Base-by-base conservation (phyloP, 2,888 invertebrate genomes). In the Ochropacha duplaris region DNA sequence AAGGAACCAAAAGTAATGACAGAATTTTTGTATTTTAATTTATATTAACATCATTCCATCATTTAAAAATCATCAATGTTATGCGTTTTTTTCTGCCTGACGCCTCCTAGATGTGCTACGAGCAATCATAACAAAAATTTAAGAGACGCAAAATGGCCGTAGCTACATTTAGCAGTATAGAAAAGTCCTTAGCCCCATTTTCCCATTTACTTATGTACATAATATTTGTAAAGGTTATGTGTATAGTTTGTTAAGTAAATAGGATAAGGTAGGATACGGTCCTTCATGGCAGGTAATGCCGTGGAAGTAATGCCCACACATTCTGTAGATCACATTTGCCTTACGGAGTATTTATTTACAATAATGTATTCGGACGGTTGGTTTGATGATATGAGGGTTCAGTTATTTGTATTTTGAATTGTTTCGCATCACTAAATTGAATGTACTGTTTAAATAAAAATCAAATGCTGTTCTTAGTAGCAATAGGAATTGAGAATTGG, bases 251-350 rank as follows among this genome's bases (percentile, higher is more conserved):
- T 66, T 62, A 58, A 59, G 66, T 67, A 65, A 72, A 73, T 66
- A 73, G 66, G 69, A 66, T 68, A 66, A 65, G 62, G 65, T 58
- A 59, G 62, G 66, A 61, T 56, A 57, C 54, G 64, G 69, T 61
- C 72, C 71, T 67, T 69, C 66, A 62, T 19, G 54, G 51, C 51
- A 64, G 63, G 69, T 78, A 78, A 78, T 78, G 77, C 68, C 61
- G 63, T 67, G 73, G 71, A 72, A 72, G 61, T 78, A 71, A 78
- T 71, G 60, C 54, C 65, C 36, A 62, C 66, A 64, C 67, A 64
- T 60, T 60, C 50, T 61, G 55, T 39, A 36, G n/a, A 51, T 54
- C 39, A 28, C 54, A 59, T 58, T 58, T 57, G 50, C 59, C 62
- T 56, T 58, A 54, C n/a, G 16, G 0, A 24, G 8, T 28, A 26